Evolutionary conservation across 2,888 invertebrate genomes (phyloP), one percentile per base, ranked within the genome.

Genomic region (Coelinius sp.): DNA sequence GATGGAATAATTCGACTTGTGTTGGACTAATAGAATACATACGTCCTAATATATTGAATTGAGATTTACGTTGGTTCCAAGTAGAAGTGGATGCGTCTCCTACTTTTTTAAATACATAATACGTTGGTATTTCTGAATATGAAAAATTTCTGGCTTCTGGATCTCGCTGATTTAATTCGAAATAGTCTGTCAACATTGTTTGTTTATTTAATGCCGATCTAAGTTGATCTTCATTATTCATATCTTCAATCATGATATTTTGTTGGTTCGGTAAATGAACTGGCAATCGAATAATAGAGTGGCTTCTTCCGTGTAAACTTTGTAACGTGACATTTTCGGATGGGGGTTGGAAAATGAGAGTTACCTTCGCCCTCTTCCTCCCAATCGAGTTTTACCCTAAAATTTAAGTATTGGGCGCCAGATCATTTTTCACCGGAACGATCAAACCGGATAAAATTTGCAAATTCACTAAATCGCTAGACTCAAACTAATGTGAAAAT

Each of bases 1-100:
- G 67, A 66, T 79, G 75, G 71, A 71, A 83, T 5, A 77, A 70
- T 77, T 85, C 83, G 0, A 44, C 44, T 63, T 85, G 80, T 20
- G 67, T 70, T 24, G 79, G 77, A 44, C 71, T 76, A 12, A 83
- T 79, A 20, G 78, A 71, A 63, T 81, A 80, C 70, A 83, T 80
- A 38, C 81, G 71, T 12, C 78, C 78, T 14, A 82, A 75, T n/a
- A 56, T 62, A 49, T 77, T 73, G 24, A 70, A 73, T 14, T 74
- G 49, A 20, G 63, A 31, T 22, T 72, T 52, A 2, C 79, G 73
- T 31, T 24, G 27, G 7, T 73, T 64, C 73, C 77, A 72, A 27
- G 27, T 27, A 27, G 4, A 27, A 27, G 4, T 27, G 35, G 27
- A 27, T 27, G 27, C 27, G 7, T 27, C 27, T 27, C 27, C 1